Evolutionary conservation across 1,140 invertebrate species (phyloP).

Genomic region (Lordiphosa stackelbergi): DNA sequence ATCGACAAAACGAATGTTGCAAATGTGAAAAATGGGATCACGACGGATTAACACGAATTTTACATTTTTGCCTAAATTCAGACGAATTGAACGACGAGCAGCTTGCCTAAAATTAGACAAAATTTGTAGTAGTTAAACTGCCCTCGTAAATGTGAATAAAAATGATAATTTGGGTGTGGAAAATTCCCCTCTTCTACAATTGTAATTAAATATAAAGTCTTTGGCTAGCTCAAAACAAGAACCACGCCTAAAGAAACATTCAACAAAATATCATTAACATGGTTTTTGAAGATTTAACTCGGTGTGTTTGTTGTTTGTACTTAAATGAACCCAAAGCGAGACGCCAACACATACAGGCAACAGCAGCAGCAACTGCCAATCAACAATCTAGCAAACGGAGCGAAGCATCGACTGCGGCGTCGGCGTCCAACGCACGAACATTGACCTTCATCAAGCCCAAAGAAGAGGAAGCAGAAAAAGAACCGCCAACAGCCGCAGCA

Average conservation of each 20-base stretch:
- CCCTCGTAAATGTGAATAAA: no score
- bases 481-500: slow-evolving; percentile 21
- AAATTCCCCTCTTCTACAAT: background rate
- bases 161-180: no score
- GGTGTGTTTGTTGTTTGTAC: slow-evolving; percentile 2
- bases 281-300: slow-evolving; percentile 10
- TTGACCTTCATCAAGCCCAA: slow-evolving; percentile 71
- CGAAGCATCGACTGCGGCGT: slow-evolving; percentile 26
- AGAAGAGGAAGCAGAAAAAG: slow-evolving; percentile 32
- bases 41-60: no score
- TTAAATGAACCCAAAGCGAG: slow-evolving; percentile 14
- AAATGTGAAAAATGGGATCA: no score
- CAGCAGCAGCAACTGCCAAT: slow-evolving; percentile 28
- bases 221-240: background rate
- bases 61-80: no score
- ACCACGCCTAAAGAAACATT: slow-evolving; percentile 11
- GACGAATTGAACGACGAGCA: no score
- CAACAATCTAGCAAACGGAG: slow-evolving; percentile 36
- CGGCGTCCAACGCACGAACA: slow-evolving; percentile 54
- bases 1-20: no score
- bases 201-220: slow-evolving; percentile 5
- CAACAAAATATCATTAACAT: slow-evolving; percentile 14
- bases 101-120: no score
- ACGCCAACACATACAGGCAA: slow-evolving; percentile 26
- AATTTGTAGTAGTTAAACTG: no score